These are phyloP conservation scores for Diorhabda sublineata DNA, from an alignment of 1,140 invertebrate species.

Conservation along the genomic window DNA sequence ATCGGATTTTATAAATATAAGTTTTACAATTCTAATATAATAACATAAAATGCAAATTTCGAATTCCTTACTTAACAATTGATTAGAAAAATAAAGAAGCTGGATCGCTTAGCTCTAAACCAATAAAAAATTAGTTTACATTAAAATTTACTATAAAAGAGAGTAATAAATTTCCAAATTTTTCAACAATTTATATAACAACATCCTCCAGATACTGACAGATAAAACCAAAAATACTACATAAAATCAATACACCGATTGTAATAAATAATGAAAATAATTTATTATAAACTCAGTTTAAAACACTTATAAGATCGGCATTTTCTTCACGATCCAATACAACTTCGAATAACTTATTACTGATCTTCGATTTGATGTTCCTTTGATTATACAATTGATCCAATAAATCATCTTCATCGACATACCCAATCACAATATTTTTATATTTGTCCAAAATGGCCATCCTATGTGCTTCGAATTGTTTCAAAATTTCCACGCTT, in stretches of 20 bases:
- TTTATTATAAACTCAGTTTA: neutral
- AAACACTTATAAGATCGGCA: neutral
- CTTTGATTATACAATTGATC: neutral
- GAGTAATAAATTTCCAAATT: no score
- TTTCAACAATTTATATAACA: no score
- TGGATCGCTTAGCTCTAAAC: neutral
- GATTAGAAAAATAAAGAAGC: no score
- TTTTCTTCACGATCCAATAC: neutral
- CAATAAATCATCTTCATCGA: conserved; percentile 25
- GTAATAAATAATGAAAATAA: neutral
- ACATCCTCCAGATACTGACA: no score
- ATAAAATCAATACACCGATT: neutral
- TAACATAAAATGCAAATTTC: no score
- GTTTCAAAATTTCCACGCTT: conserved; percentile 32
- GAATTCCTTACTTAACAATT: no score
- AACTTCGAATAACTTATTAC: neutral
- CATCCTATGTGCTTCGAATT: conserved; percentile 25
- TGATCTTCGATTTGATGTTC: neutral
- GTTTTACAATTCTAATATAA: no score
- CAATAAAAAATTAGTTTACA: neutral
- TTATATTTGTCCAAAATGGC: conserved; percentile 29
- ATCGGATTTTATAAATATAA: no score
- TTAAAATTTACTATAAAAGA: neutral
- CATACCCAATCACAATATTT: conserved; percentile 22
- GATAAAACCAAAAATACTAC: no score